phyloP scores from a whole-genome alignment of 2,113 vertebrate species.

The Chionodraco myersi region DNA sequence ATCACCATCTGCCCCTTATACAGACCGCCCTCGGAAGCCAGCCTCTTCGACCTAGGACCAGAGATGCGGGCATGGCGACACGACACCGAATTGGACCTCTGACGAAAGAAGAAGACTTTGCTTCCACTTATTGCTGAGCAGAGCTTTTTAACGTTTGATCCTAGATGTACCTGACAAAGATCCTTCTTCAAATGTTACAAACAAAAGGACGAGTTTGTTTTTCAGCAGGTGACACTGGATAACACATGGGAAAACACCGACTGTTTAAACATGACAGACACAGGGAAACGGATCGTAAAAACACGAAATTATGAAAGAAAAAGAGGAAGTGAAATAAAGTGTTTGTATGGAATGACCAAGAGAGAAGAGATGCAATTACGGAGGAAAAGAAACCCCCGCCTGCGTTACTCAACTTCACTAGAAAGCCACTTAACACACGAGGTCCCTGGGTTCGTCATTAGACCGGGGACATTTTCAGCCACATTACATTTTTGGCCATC shows the following conservation, averaged over 20 bases:
- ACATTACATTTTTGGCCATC: conserved; percentile 53
- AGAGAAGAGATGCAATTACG: conserved; percentile 12
- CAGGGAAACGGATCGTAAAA: conserved; percentile 17
- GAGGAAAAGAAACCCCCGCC: background rate
- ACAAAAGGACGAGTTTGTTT: background rate
- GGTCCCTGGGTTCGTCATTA: conserved; percentile 20
- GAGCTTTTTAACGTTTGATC: too few species aligned
- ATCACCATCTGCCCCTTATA: too few species aligned
- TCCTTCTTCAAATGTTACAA: background rate
- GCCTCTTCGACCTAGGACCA: too few species aligned
- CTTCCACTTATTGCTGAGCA: background rate
- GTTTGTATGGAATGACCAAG: conserved; percentile 26
- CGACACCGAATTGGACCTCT: too few species aligned
- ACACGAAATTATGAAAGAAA: conserved; percentile 15
- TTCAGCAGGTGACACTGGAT: conserved; percentile 16
- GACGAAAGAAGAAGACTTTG: too few species aligned
- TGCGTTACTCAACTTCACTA: conserved; percentile 35
- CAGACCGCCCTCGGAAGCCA: too few species aligned
- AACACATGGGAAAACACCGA: conserved; percentile 1
- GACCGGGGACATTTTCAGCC: conserved; percentile 46
- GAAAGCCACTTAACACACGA: conserved; percentile 9
- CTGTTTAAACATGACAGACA: conserved; percentile 41
- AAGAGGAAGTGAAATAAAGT: conserved; percentile 69
- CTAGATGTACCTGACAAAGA: background rate
- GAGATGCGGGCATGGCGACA: too few species aligned